Percentiles rank a stretch among this genome's conserved stretches.
Evolutionary conservation across 2,113 vertebrate genomes (phyloP).

Genomic region (Rattus rattus): DNA sequence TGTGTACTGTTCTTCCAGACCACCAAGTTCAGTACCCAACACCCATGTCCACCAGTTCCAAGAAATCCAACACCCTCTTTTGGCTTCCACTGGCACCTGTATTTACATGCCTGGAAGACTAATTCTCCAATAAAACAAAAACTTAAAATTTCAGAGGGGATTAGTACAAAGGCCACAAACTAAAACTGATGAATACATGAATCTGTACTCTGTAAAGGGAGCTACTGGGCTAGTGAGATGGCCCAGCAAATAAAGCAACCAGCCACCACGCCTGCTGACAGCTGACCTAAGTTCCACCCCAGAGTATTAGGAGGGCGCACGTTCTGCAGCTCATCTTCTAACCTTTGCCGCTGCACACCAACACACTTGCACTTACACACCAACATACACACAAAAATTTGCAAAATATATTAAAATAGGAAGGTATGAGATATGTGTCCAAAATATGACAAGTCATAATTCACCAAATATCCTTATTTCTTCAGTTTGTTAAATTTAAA

Average conservation of each 20-base stretch:
- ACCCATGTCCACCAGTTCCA: neutral
- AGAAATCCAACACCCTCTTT: neutral
- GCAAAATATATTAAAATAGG: neutral
- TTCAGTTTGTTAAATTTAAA: conserved; percentile 20
- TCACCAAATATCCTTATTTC: neutral
- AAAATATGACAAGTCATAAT: neutral
- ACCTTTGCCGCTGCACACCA: neutral
- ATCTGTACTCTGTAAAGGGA: conserved; percentile 27
- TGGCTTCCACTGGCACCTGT: neutral
- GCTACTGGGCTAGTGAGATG: neutral
- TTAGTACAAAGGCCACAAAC: conserved; percentile 19
- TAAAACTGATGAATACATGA: neutral
- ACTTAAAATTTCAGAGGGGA: neutral
- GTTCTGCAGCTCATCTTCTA: too few relatives aligned
- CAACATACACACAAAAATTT: neutral
- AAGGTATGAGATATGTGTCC: neutral
- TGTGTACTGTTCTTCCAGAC: neutral
- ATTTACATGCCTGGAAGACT: neutral
- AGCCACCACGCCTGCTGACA: neutral
- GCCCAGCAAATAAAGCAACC: neutral
- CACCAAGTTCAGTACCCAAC: too few relatives aligned
- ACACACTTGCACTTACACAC: neutral
- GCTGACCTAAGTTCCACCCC: neutral
- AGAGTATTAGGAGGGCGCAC: neutral
- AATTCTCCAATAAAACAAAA: neutral